A percentile compares a stretch with the other conserved stretches of the same genome.
phyloP scores from a whole-genome alignment of 2,113 vertebrate species.

The Anarhynchus alexandrinus region DNA sequence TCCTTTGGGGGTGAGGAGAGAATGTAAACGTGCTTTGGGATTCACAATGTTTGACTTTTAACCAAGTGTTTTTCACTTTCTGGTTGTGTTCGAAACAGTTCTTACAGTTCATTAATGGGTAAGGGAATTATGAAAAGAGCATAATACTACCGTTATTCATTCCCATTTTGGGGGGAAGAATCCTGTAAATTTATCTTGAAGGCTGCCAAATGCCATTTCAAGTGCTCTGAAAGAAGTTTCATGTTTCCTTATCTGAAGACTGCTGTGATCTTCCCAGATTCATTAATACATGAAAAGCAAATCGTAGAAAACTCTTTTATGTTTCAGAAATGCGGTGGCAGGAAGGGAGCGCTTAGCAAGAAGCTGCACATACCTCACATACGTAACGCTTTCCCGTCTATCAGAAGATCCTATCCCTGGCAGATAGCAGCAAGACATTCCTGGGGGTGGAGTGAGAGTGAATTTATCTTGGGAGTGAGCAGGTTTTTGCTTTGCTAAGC shows the following conservation, averaged over 20 bases:
- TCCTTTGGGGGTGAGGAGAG: not conserved
- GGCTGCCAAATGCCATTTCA: not conserved
- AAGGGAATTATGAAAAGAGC: not conserved
- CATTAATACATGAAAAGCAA: not conserved
- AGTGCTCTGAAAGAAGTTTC: conserved; percentile 2
- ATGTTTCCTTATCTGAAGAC: not conserved
- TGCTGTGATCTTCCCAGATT: conserved; percentile 15
- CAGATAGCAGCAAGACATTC: conserved; percentile 62
- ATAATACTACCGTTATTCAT: not conserved
- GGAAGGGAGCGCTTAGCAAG: not conserved
- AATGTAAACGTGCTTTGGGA: not conserved
- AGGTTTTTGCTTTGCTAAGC: conserved; percentile 46
- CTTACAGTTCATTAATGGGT: not conserved
- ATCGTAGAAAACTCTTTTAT: not conserved
- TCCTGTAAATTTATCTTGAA: not conserved
- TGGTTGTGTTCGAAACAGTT: not conserved
- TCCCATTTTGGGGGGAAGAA: not conserved
- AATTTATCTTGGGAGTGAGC: conserved; percentile 44
- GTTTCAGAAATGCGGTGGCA: not conserved
- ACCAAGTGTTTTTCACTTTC: not conserved
- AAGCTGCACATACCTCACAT: conserved; percentile 27
- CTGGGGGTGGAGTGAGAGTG: conserved; percentile 56
- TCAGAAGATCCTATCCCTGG: conserved; percentile 48
- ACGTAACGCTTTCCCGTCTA: conserved; percentile 17
- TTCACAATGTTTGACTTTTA: not conserved